phyloP scores from a whole-genome alignment of 2,888 invertebrate genomes.

The Aradus depressus region DNA sequence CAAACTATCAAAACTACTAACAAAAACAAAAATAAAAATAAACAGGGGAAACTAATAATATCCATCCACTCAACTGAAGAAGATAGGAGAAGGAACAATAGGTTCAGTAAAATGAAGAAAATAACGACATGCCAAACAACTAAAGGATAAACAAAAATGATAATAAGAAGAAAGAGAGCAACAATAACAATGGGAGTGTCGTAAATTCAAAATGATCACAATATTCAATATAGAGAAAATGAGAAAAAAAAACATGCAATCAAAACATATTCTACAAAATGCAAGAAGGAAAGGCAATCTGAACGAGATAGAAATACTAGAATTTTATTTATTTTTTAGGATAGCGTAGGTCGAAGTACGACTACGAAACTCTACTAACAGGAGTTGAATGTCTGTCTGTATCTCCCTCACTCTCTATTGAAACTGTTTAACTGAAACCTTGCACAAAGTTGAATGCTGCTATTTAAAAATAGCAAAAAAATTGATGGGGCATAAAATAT shows the following conservation, averaged over 20 bases:
- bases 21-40: not conserved
- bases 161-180: conserved; percentile 3
- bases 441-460: too few relatives aligned
- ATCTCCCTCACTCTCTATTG: too few relatives aligned
- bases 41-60: not conserved
- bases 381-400: too few relatives aligned
- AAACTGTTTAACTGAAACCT: too few relatives aligned
- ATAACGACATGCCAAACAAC: conserved; percentile 1
- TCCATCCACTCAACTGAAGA: not conserved
- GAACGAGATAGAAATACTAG: conserved; percentile 1
- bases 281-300: not conserved
- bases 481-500: too few relatives aligned
- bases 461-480: too few relatives aligned
- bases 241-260: conserved; percentile 2
- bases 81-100: not conserved
- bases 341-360: too few relatives aligned
- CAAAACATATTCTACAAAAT: not conserved
- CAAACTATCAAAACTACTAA: conserved; percentile 1
- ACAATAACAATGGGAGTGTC: conserved; percentile 6
- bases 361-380: too few relatives aligned
- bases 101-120: conserved; percentile 1
- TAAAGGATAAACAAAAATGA: conserved; percentile 1
- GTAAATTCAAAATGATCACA: conserved; percentile 7
- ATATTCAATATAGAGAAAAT: not conserved
- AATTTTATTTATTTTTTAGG: too few relatives aligned